Base-by-base conservation (phyloP, 2,888 invertebrate species). In the Lithophane ornitopus region DNA sequence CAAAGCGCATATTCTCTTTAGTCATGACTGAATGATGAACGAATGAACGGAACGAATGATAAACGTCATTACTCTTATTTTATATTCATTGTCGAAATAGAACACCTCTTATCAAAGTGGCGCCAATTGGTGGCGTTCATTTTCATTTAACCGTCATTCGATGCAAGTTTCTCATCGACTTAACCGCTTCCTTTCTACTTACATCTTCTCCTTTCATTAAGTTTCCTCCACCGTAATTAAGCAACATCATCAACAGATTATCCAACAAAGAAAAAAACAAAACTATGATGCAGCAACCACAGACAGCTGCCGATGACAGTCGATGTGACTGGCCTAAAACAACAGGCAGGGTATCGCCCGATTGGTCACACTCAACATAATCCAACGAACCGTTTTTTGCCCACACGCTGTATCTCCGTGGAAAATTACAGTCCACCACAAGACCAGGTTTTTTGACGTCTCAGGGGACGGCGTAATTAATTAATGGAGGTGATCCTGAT, bases 261-360 rank as follows among this genome's bases (percentile, higher is more conserved):
- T 14, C 4, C 8, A n/a, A 58, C 16, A n/a, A n/a, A n/a, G n/a
- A 41, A 81, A 81, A 73, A 54, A 61, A 63, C 2, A 7, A 16
- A 41, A 54, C 41, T 62, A 34, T 81, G 49, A 62, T 44, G 70
- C 34, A 81, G 58, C 49, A 1, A 41, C 46, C 59, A 66, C 11
- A 44, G 80, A 61, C 65, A 65, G 26, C 73, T 54, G 62, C 19
- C 44, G 8, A 44, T 70, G 63, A 41, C 65, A 66, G 34, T 46
- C 74, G 74, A 87, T 85, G 90, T 89, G 86, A 91, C 78, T 90
- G 90, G 77, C 89, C 90, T 89, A 87, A 89, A 86, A 91, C 90
- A 91, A 91, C 79, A 39, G 82, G 11, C 26, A 11, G 63, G 74
- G 39, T 80, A 78, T 74, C 76, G 90, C 0, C 90, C 91, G 90